Percentiles rank a stretch among this genome's conserved stretches.
phyloP scores from a whole-genome alignment of 2,888 invertebrate species.

The Choristoneura rosaceana region DNA sequence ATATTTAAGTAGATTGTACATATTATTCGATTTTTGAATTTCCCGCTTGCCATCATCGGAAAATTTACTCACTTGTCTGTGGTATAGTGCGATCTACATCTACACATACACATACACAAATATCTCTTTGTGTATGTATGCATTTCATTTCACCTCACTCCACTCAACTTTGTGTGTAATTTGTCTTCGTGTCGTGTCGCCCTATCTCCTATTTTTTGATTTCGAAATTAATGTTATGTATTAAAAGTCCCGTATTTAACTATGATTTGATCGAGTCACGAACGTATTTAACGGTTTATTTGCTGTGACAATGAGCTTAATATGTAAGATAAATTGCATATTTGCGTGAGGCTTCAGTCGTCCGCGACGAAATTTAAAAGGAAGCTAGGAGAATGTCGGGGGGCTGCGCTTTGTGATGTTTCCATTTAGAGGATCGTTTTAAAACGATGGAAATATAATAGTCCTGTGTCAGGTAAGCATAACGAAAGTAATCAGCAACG shows the following conservation, averaged over 20 bases:
- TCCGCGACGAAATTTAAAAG: constrained; percentile 50
- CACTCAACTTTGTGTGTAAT: constrained; percentile 43
- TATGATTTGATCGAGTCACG: constrained; percentile 49
- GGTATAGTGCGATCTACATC: constrained; percentile 36
- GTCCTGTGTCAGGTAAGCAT: constrained; percentile 48
- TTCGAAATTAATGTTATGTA: constrained; percentile 41
- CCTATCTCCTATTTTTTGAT: constrained; percentile 39
- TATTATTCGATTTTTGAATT: constrained; percentile 1
- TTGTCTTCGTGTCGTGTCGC: constrained; percentile 44
- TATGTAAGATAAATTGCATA: constrained; percentile 46
- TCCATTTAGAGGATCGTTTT: constrained; percentile 46
- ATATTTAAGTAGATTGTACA: background rate
- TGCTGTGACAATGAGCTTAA: constrained; percentile 48
- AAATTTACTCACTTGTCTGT: constrained; percentile 26
- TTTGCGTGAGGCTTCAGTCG: constrained; percentile 56
- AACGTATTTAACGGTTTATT: constrained; percentile 41
- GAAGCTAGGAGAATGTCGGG: constrained; percentile 52
- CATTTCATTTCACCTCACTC: constrained; percentile 42
- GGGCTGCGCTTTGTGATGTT: constrained; percentile 52
- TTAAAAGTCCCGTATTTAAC: constrained; percentile 35
- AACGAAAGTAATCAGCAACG: constrained; percentile 42
- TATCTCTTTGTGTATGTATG: constrained; percentile 42
- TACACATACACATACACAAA: constrained; percentile 42
- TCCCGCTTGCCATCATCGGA: constrained; percentile 16
- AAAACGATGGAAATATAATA: constrained; percentile 56